Base-by-base conservation (phyloP, 1,140 invertebrate genomes). In the Sinella curviseta region DNA sequence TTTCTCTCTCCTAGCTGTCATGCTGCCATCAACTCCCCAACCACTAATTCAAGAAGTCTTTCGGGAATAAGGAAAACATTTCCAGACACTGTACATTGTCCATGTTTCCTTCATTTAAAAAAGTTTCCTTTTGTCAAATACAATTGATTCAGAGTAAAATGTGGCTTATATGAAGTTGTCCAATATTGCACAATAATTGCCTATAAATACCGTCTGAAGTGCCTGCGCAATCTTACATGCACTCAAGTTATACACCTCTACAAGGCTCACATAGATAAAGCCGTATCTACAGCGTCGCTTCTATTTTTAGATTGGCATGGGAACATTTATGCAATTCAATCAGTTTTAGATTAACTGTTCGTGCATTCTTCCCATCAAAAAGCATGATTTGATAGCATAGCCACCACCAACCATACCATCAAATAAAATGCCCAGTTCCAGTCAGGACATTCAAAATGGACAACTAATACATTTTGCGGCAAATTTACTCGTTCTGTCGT, bases 291-390 rank as follows among this genome's bases (percentile, higher is more conserved):
- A n/a, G n/a, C n/a, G n/a, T n/a, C n/a, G n/a, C n/a, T n/a, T n/a
- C n/a, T n/a, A n/a, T n/a, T n/a, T n/a, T n/a, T n/a, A n/a, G n/a
- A n/a, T n/a, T n/a, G n/a, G n/a, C n/a, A n/a, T n/a, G n/a, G n/a
- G n/a, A n/a, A n/a, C n/a, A n/a, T n/a, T n/a, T n/a, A 65, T 65
- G 57, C 24, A 65, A 65, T 65, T 65, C 57, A 65, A 65, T 65
- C 8, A 8, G 4, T 8, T 26, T 65, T 65, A 26, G 24, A 31
- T 70, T 30, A 33, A 33, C 65, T 33, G 30, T 70, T 33, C 65
- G 65, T 70, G 65, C 12, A 4, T 31, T 8, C 31, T 31, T 33
- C 28, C 65, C 65, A 70, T 70, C 65, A 70, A 8, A 65, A 65
- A 65, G n/a, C n/a, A 65, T 12, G 57, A 14, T 65, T 65, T 65